Evolutionary conservation across 2,888 invertebrate genomes (phyloP).

Genomic region (Eupithecia centaureata): DNA sequence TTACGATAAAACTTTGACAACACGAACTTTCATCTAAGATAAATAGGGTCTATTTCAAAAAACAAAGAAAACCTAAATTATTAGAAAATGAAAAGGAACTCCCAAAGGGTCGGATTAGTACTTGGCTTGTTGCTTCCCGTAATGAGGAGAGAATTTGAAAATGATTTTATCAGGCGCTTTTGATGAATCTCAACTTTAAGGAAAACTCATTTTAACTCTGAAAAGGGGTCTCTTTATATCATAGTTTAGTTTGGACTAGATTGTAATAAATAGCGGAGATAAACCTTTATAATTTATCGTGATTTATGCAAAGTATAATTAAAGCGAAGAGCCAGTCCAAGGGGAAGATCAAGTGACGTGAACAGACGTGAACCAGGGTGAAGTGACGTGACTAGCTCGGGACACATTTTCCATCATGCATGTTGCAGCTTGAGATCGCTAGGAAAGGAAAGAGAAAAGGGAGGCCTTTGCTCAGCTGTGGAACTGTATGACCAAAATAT

Average conservation of each 20-base stretch:
- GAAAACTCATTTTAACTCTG: neutral
- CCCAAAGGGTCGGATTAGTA: constrained; percentile 12
- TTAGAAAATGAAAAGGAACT: constrained; percentile 19
- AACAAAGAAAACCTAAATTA: neutral
- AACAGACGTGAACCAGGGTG: no score
- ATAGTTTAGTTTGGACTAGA: neutral
- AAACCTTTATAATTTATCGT: neutral
- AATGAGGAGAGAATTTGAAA: constrained; percentile 17
- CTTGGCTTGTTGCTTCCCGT: constrained; percentile 21
- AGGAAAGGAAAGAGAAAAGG: no score
- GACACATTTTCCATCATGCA: no score
- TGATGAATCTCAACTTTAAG: constrained; percentile 1
- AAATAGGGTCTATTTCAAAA: neutral
- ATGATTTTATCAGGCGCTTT: constrained; percentile 5
- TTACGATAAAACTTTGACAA: neutral
- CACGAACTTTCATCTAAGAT: neutral
- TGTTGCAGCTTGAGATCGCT: no score
- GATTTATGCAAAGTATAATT: neutral
- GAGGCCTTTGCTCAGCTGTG: no score
- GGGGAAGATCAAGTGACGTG: no score
- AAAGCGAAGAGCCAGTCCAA: no score
- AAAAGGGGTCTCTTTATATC: neutral
- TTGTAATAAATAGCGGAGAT: neutral
- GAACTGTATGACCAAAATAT: no score
- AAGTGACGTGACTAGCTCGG: no score